Evolutionary conservation across 2,797 vertebrate species (phyloP), one percentile per base, ranked within the genome.

Genomic region (Rhodeus uyekii): DNA sequence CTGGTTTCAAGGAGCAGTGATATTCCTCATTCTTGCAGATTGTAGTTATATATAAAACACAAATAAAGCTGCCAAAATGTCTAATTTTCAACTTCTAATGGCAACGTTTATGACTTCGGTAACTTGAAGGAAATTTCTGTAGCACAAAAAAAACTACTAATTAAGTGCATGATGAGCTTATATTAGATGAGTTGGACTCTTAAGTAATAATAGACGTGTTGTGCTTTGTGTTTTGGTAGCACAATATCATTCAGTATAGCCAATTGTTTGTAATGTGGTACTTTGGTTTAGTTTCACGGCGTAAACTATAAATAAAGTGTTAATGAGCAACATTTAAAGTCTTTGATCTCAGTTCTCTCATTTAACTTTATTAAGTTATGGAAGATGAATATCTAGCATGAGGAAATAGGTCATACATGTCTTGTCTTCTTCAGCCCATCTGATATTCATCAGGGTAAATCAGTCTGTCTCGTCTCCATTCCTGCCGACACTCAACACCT

Each of bases 401-500:
- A 78, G 14, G 19, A 50, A 38, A 36, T 24, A 29, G 53, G 5
- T 60, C 36, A 46, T 29, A 16, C 2, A 53, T 38, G 53, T 53
- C 22, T 22, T 53, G 24, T 58, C 10, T 50, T n/a, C 18, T 42
- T 64, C 63, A n/a, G 24, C 50, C 60, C 46, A 73, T 76, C 39
- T 83, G 27, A 78, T 38, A 34, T 60, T 36, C 16, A 72, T 63
- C 46, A 71, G 14, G 32, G 61, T n/a, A 14, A 53, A 79, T 42
- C 38, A 55, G 64, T 76, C 14, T 79, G 16, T 53, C 27, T 46
- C 14, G 44, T 75, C 55, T 38, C n/a, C 32, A 24, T 77, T 18
- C 36, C 46, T 3, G n/a, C n/a, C 10, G 48, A 78, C n/a, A n/a
- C 32, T 48, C 42, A 64, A 74, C 71, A 82, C 75, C 71, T 71